A percentile compares a stretch with the other conserved stretches of the same genome.
These are phyloP conservation scores for Myiotriccus ornatus DNA, from an alignment of 2,797 vertebrate genomes.

Conservation along the genomic window DNA sequence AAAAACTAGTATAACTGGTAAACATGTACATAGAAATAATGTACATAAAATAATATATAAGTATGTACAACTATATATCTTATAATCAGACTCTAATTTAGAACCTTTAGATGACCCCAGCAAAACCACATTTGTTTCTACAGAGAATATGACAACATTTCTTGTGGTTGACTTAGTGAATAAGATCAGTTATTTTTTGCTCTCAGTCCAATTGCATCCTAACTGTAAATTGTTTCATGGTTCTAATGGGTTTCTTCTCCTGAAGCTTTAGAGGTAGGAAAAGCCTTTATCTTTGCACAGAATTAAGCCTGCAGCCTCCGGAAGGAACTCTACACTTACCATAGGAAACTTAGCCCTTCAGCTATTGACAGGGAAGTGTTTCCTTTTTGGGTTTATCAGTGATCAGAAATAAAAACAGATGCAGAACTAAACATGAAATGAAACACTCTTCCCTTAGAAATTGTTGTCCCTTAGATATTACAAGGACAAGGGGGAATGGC, in stretches of 20 bases:
- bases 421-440: background rate
- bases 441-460: background rate
- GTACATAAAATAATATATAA: background rate
- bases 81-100: background rate
- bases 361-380: background rate
- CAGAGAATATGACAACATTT: background rate
- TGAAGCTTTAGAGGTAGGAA: background rate
- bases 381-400: background rate
- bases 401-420: background rate
- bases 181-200: background rate
- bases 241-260: background rate
- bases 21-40: background rate
- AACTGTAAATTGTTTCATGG: background rate
- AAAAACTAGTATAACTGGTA: background rate
- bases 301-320: background rate
- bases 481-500: background rate
- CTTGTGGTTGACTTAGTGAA: background rate
- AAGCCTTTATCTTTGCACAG: background rate
- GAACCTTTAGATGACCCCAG: background rate
- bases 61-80: background rate
- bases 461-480: background rate
- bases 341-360: background rate
- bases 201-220: background rate
- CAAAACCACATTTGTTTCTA: background rate
- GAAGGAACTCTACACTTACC: background rate